A percentile compares a stretch with the other conserved stretches of the same genome.
Conservation (phyloP, 2,888 invertebrate genomes). For the Odontocolon sp. region DNA sequence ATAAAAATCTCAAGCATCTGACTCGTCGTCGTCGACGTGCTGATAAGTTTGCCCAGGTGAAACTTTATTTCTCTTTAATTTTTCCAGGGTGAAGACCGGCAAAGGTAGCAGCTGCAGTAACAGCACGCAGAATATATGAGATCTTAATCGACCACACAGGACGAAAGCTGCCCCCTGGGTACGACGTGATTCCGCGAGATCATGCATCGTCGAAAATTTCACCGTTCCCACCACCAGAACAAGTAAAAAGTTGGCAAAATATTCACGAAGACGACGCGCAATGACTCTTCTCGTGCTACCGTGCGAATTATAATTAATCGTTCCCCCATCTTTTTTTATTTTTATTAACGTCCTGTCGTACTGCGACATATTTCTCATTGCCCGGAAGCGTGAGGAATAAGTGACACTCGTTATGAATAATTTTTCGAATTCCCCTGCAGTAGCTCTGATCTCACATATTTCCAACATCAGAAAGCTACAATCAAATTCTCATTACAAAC, state of each 20-base stretch:
- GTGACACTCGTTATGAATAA: conserved; percentile 34
- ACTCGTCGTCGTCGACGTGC: conserved; percentile 26
- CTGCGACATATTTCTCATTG: neutral
- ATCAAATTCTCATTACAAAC: conserved; percentile 47
- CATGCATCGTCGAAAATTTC: conserved; percentile 47
- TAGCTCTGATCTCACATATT: neutral
- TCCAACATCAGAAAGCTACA: conserved; percentile 16
- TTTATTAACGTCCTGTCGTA: neutral
- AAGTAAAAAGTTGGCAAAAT: conserved; percentile 29
- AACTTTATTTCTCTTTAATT: conserved; percentile 53
- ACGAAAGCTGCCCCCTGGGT: conserved; percentile 49
- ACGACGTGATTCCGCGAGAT: conserved; percentile 51
- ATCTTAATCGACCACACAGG: conserved; percentile 64
- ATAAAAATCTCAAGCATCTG: conserved; percentile 42
- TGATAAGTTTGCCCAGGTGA: conserved; percentile 45
- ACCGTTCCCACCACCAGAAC: conserved; percentile 32
- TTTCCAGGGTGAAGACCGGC: conserved; percentile 33
- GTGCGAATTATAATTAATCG: conserved; percentile 50
- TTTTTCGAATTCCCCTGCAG: conserved; percentile 14
- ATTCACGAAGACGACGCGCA: conserved; percentile 29
- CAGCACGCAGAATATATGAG: conserved; percentile 43
- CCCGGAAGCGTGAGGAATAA: conserved; percentile 34
- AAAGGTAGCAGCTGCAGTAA: conserved; percentile 8
- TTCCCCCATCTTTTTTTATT: neutral
- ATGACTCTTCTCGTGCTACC: conserved; percentile 49